Base-by-base conservation (phyloP, 2,888 invertebrate species). In the Belgica antarctica region DNA sequence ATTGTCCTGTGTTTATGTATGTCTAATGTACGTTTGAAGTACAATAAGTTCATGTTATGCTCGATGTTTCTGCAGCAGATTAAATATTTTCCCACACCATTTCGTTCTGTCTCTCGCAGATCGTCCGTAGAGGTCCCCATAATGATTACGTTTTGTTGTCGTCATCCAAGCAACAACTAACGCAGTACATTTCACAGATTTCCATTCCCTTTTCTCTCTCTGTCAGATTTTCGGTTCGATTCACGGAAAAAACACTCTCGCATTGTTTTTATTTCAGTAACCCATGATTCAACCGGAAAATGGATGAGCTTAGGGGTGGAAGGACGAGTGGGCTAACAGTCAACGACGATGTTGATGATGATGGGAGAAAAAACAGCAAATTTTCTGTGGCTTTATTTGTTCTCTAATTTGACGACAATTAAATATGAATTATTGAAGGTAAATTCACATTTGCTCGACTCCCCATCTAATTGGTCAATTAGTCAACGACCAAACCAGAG, bases 11-110 rank as follows among this genome's bases (percentile, higher is more conserved):
- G 17, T 24, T 41, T 27, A 47, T 65, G 65, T 65, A 34, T 68
- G 68, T 68, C 68, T 68, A 68, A 68, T 68, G 57, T 57, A 5
- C 59, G 22, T 24, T 68, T 68, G 68, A 68, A 68, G 68, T 68
- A 57, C 57, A 57, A 19, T 57, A 57, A 68, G 68, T 68, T 68
- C 57, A 68, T 68, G 57, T 68, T 68, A 68, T 68, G 68, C 52
- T 52, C 68, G 57, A 68, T 68, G 68, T 68, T 57, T 68, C 68
- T 68, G 68, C 52, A 68, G 47, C 52, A 68, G 68, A 68, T 68
- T 68, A 68, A 68, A 68, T 68, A 68, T 68, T 68, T 68, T 68
- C 68, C 68, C 68, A 68, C 68, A 52, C 68, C 68, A 68, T 65
- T 47, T 15, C 27, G 10, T 12, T 66, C 27, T 24, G 27, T 4